Evolutionary conservation across 2,113 vertebrate species (phyloP).

Genomic region (Megatriorchis doriae): DNA sequence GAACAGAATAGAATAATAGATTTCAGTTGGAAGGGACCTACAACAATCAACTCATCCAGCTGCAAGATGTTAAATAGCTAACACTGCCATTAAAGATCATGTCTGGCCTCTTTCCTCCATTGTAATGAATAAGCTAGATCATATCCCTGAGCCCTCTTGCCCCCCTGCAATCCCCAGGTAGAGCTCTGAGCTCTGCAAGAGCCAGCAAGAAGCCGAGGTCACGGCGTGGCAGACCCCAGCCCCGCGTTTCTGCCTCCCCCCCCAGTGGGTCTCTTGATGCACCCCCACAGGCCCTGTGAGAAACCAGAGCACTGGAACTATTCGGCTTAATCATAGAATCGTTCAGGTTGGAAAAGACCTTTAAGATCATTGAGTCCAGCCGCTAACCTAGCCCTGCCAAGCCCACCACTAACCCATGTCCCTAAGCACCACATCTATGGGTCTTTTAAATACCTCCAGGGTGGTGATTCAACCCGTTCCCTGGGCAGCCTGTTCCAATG

Average conservation of each 20-base stretch:
- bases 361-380: background rate
- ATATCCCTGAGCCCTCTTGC: rapidly evolving
- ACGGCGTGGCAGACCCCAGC: rapidly evolving
- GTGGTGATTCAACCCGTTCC: too few species aligned
- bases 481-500: too few species aligned
- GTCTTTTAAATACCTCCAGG: too few species aligned
- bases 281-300: too few species aligned
- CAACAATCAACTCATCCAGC: background rate
- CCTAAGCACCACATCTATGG: too few species aligned
- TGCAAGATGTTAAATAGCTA: background rate
- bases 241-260: rapidly evolving
- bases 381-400: too few species aligned
- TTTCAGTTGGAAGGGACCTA: background rate
- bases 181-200: background rate
- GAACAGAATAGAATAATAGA: background rate
- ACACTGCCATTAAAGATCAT: background rate
- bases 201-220: background rate
- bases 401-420: too few species aligned
- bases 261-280: background rate
- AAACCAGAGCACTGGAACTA: background rate
- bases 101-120: too few species aligned
- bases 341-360: background rate
- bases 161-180: too few species aligned
- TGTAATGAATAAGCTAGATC: rapidly evolving
- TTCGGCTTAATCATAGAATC: background rate